phyloP scores from a whole-genome alignment of 1,140 invertebrate species.

The Drosophila kohkoa region DNA sequence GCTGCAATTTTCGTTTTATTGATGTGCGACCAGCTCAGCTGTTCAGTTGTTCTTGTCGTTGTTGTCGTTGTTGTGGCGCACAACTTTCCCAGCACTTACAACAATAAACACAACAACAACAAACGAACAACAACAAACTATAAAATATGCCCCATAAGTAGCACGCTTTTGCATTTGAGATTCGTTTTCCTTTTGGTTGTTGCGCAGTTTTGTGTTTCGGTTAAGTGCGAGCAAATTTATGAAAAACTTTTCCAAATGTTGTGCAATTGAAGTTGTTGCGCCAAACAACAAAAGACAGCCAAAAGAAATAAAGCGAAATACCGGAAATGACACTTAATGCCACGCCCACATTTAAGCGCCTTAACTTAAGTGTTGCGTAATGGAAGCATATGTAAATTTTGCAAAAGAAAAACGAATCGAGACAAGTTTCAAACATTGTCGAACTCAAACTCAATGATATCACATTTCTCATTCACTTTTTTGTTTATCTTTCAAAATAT shows the following conservation, averaged over 20 bases:
- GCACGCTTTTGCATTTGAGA: constrained; percentile 69
- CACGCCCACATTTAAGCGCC: constrained; percentile 11
- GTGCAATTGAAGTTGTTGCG: constrained; percentile 60
- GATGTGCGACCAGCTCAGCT: constrained; percentile 56
- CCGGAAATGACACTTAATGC: constrained; percentile 6
- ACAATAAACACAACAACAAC: constrained; percentile 30
- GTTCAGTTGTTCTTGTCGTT: constrained; percentile 23
- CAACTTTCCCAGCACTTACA: constrained; percentile 54
- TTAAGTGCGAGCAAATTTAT: constrained; percentile 77
- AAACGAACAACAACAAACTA: constrained; percentile 17
- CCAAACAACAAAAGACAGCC: constrained; percentile 13
- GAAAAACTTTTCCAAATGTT: constrained; percentile 75
- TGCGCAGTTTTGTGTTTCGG: constrained; percentile 39
- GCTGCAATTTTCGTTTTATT: constrained; percentile 77
- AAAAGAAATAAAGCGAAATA: constrained; percentile 6
- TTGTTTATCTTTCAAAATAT: constrained; percentile 4
- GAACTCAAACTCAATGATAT: not conserved
- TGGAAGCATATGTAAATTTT: constrained; percentile 15
- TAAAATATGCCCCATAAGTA: constrained; percentile 68
- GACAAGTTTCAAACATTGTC: not conserved
- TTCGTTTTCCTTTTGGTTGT: constrained; percentile 21
- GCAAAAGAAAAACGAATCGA: not conserved
- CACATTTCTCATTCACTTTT: constrained; percentile 1
- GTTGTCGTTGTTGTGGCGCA: constrained; percentile 34
- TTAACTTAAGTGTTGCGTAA: not conserved